phyloP scores from a whole-genome alignment of 2,888 invertebrate genomes.

The Gortyna flavago region DNA sequence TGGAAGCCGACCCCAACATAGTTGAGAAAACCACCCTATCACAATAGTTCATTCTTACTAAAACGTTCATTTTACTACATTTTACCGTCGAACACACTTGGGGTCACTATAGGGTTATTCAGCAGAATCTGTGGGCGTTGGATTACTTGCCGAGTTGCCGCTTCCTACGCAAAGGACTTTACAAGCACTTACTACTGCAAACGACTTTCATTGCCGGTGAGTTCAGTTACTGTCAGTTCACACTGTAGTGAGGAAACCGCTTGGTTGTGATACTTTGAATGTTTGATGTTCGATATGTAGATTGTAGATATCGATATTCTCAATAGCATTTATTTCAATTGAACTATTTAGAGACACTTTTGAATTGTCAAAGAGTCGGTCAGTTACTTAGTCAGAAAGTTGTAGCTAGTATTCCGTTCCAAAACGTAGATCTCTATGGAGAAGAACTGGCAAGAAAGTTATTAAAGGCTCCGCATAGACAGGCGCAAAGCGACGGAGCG shows the following conservation, averaged over 20 bases:
- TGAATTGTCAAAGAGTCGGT: too few relatives aligned
- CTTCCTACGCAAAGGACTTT: conserved; percentile 46
- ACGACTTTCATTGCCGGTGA: conserved; percentile 31
- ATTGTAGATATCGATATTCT: not conserved
- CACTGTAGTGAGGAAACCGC: not conserved
- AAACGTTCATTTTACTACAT: conserved; percentile 15
- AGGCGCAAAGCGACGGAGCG: not conserved
- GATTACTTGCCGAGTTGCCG: conserved; percentile 35
- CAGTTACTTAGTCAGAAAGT: too few relatives aligned
- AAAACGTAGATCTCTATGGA: too few relatives aligned
- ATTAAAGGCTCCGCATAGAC: not conserved
- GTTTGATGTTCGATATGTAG: not conserved
- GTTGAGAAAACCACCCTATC: too few relatives aligned
- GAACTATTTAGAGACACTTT: too few relatives aligned
- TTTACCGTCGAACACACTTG: not conserved
- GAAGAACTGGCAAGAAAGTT: too few relatives aligned
- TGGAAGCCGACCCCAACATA: too few relatives aligned
- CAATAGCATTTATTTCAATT: not conserved
- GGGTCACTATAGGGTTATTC: conserved; percentile 17
- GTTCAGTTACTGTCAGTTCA: conserved; percentile 21
- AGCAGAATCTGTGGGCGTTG: conserved; percentile 30
- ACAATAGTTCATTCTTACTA: not conserved
- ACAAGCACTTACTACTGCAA: conserved; percentile 56
- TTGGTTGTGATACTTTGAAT: conserved; percentile 1
- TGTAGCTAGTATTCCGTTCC: too few relatives aligned